Conservation (phyloP, 2,888 invertebrate genomes). For the Brenthis hecate region DNA sequence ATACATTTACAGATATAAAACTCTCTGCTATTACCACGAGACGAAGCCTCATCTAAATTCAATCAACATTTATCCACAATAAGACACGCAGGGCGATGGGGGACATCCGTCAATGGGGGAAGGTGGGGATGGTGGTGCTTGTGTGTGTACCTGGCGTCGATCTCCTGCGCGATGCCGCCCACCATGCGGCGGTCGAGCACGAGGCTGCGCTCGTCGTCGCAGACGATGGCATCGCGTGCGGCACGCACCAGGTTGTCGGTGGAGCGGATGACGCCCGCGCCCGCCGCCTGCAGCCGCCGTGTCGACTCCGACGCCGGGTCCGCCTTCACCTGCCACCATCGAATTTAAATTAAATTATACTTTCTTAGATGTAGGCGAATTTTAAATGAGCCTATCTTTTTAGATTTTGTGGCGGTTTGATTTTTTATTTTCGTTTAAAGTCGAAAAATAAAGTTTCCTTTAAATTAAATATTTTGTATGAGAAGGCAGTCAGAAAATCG, state of each 20-base stretch:
- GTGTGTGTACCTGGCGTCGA: slow-evolving; percentile 86
- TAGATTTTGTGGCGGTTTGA: neutral
- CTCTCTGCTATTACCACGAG: no score
- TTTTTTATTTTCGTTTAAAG: neutral
- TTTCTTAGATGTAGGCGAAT: no score
- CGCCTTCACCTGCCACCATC: slow-evolving; percentile 87
- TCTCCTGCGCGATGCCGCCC: slow-evolving; percentile 97
- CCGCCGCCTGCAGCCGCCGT: slow-evolving; percentile 94
- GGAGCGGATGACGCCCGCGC: slow-evolving; percentile 97
- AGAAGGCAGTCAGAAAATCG: no score
- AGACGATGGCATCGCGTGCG: slow-evolving; percentile 94
- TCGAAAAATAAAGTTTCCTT: no score
- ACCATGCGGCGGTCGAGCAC: slow-evolving; percentile 97
- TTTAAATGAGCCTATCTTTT: neutral
- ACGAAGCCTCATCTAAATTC: no score
- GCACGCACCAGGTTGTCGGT: slow-evolving; percentile 98
- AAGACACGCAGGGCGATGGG: no score
- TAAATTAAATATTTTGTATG: no score
- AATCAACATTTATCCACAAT: no score
- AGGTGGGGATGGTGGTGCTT: no score
- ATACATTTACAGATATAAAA: no score
- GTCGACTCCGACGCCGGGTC: slow-evolving; percentile 97
- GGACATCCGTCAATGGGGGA: no score
- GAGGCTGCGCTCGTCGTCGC: slow-evolving; percentile 95
- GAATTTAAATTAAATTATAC: no score